These are phyloP conservation scores for Lasioglossum calceatum DNA, from an alignment of 2,888 invertebrate species.

Conservation along the genomic window DNA sequence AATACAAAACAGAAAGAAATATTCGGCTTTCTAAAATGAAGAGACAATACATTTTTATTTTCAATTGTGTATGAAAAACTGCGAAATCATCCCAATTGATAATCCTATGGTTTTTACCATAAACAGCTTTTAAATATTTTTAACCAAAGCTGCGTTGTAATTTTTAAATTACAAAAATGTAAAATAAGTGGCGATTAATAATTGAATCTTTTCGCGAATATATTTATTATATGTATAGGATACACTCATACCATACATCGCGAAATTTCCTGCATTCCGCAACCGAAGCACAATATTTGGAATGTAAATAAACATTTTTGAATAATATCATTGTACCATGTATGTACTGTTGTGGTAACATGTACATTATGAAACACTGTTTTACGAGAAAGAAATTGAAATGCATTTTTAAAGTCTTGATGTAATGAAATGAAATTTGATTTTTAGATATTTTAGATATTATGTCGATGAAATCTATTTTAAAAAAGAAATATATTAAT, in stretches of 20 bases:
- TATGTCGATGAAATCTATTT: too few relatives aligned
- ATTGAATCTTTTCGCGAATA: not conserved
- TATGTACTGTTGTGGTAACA: not conserved
- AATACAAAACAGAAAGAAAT: not conserved
- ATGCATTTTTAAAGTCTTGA: not conserved
- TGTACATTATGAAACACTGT: not conserved
- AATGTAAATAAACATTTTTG: not conserved
- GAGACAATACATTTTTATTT: not conserved
- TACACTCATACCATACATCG: not conserved
- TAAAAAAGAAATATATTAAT: too few relatives aligned
- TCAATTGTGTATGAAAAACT: constrained; percentile 28
- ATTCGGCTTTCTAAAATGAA: too few relatives aligned
- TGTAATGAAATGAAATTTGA: not conserved
- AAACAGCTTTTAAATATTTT: constrained; percentile 38
- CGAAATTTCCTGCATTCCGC: not conserved
- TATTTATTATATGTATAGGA: not conserved
- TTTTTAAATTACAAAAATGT: constrained; percentile 29
- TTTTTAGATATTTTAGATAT: not conserved
- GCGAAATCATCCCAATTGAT: not conserved
- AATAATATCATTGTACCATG: not conserved
- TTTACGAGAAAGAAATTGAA: not conserved
- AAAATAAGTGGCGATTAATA: constrained; percentile 16
- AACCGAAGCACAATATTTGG: not conserved
- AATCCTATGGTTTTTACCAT: not conserved
- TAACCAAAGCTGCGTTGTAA: constrained; percentile 26